Evolutionary conservation across 2,888 invertebrate species (phyloP).

Genomic region (Melieria picta): DNA sequence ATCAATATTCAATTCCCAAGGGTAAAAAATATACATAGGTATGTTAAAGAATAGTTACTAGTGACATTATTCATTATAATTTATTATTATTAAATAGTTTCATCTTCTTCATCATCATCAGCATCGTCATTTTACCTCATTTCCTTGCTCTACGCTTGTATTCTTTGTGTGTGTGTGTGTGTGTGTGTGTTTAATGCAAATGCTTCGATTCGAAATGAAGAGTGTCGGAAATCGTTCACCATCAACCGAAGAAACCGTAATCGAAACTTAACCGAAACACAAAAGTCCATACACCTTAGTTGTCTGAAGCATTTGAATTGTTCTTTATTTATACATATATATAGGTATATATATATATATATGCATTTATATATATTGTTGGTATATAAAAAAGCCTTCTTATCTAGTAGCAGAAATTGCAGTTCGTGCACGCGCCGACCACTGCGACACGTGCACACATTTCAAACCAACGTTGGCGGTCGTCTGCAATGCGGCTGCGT

Average conservation of each 20-base stretch:
- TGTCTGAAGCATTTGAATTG: background rate
- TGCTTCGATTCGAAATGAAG: conserved; percentile 1
- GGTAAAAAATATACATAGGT: conserved; percentile 32
- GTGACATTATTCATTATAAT: conserved; percentile 17
- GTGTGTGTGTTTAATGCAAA: conserved; percentile 11
- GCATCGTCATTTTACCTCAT: background rate
- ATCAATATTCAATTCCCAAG: conserved; percentile 30
- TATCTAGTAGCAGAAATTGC: background rate
- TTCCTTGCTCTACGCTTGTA: background rate
- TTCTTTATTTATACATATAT: conserved; percentile 23
- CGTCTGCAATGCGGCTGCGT: no score
- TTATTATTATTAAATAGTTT: background rate
- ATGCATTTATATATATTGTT: conserved; percentile 3
- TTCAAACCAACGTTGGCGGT: no score
- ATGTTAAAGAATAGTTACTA: conserved; percentile 27
- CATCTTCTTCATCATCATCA: background rate
- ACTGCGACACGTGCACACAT: no score
- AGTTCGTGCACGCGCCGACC: background rate
- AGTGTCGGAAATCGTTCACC: no score
- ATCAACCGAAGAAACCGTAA: no score
- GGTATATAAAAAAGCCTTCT: conserved; percentile 2
- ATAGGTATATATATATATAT: conserved; percentile 35
- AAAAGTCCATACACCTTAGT: background rate
- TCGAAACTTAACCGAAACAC: no score
- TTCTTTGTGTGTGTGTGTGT: background rate